Percentiles rank a stretch among this genome's conserved stretches.
phyloP scores from a whole-genome alignment of 2,113 vertebrate genomes.

The Neolamprologus sp. region DNA sequence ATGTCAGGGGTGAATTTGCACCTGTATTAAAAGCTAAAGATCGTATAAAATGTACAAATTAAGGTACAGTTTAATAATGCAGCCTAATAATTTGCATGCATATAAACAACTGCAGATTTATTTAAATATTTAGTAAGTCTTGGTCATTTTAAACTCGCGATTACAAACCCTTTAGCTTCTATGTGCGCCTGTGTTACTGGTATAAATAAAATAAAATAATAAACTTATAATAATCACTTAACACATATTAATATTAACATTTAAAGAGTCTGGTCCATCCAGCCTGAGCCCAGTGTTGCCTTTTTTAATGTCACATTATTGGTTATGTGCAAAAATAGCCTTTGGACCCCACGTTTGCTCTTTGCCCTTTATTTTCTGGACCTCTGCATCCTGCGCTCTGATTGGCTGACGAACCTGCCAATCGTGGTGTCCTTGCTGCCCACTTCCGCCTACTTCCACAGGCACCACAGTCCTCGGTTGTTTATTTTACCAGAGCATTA shows the following conservation, averaged over 20 bases:
- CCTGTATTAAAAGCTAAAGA: neutral
- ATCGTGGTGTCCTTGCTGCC: constrained; percentile 56
- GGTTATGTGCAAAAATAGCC: neutral
- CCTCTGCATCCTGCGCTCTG: neutral
- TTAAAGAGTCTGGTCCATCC: neutral
- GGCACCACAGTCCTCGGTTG: constrained; percentile 6
- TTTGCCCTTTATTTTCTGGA: neutral
- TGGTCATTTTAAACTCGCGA: neutral
- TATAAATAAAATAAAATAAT: neutral
- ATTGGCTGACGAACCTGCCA: constrained; percentile 38
- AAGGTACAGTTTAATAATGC: neutral
- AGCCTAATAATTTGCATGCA: neutral
- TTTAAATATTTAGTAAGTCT: neutral
- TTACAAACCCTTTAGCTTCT: neutral
- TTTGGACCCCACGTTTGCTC: neutral
- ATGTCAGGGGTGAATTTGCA: neutral
- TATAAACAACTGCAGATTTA: neutral
- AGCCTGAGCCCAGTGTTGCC: neutral
- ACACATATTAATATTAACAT: neutral
- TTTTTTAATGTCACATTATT: neutral
- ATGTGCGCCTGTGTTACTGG: neutral
- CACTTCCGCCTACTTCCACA: constrained; percentile 41
- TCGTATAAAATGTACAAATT: neutral
- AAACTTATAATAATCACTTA: neutral
- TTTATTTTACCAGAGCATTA: constrained; percentile 4